phyloP scores from a whole-genome alignment of 2,888 invertebrate species.

The Lottia gigantea region DNA sequence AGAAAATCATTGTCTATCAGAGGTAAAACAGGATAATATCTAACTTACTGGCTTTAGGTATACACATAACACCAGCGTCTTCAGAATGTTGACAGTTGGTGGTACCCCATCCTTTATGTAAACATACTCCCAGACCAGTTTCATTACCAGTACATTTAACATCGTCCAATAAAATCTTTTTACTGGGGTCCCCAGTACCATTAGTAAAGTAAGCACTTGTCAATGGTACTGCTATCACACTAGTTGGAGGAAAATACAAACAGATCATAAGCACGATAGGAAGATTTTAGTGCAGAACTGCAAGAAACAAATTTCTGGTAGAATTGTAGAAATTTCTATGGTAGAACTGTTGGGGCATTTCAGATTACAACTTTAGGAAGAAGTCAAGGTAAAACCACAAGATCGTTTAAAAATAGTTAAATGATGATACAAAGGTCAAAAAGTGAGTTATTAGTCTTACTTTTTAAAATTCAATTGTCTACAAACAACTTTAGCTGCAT shows the following conservation, averaged over 20 bases:
- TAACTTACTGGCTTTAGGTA: constrained; percentile 24
- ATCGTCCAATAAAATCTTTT: constrained; percentile 46
- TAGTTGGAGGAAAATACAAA: constrained; percentile 15
- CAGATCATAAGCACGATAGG: no score
- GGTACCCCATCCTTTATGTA: constrained; percentile 41
- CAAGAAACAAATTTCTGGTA: no score
- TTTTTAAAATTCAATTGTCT: constrained; percentile 39
- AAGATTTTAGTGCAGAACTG: no score
- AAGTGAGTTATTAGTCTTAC: constrained; percentile 21
- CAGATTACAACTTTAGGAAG: no score
- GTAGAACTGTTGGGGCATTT: no score
- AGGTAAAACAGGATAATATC: background rate
- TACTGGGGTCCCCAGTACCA: constrained; percentile 33
- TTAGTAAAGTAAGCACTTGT: constrained; percentile 39
- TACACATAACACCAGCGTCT: constrained; percentile 48
- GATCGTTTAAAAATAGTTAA: no score
- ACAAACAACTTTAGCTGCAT: constrained; percentile 40
- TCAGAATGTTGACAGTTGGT: constrained; percentile 45
- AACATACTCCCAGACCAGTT: constrained; percentile 42
- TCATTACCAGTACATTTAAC: constrained; percentile 47
- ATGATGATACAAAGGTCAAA: background rate
- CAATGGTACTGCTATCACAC: constrained; percentile 39
- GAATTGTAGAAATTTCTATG: no score
- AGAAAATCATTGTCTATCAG: background rate
- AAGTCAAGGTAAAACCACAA: no score